Evolutionary conservation across 2,797 vertebrate species (phyloP), one percentile per base, ranked within the genome.

Genomic region (Mycteria americana): DNA sequence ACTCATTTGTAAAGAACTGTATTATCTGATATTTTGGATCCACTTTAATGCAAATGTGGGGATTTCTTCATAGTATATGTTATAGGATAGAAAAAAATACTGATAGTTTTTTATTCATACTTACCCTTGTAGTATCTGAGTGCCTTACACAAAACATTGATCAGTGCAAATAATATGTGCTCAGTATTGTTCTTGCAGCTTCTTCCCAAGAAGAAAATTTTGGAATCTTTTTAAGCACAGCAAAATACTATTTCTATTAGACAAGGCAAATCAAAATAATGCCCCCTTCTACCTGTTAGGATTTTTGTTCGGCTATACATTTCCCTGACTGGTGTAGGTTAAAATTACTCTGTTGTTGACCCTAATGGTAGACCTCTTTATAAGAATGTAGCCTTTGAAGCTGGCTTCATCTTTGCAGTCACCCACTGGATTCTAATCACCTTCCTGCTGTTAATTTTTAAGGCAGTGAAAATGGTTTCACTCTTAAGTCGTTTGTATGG

Each of bases 361-460:
- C 25, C 11, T 41, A 41, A 56, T 41, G 41, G 35, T 39, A 30
- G 41, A 31, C 11, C 8, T 25, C 43, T 39, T n/a, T 27, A 22
- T 35, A 57, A 37, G 59, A 50, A 64, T 2, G 48, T 39, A 63
- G 67, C 67, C 59, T 88, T 63, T 50, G 76, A 64, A 41, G 28
- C 41, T 56, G 35, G n/a, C 33, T 43, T 33, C 24, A 3, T 35
- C 41, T 91, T 63, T 76, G 65, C 88, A 90, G 53, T 72, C 69
- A 67, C 53, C 45, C 53, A 43, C 77, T 53, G 59, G 31, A 46
- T 78, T 89, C 72, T 84, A 73, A 93, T 72, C 92, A 90, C 83
- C 56, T 48, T 83, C 62, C 73, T 80, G 69, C 69, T 77, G 81
- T 91, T 89, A 76, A 89, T 79, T 78, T 92, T 86, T 92, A 94